Evolutionary conservation across 2,888 invertebrate genomes (phyloP), one percentile per base, ranked within the genome.

Genomic region (Brachypalpus laphriformis): DNA sequence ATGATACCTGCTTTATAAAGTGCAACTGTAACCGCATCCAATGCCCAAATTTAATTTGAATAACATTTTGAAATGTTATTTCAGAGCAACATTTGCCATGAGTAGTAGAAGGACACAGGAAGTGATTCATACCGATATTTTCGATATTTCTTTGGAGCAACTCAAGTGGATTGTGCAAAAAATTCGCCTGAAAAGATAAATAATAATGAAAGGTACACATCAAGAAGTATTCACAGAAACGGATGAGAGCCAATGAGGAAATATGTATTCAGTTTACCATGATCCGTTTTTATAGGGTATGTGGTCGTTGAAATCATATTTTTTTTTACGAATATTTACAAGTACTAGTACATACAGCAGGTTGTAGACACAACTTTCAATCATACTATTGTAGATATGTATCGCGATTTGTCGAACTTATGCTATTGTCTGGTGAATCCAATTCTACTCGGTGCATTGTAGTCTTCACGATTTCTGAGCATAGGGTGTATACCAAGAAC

Each of bases 1-100:
- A 45, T 31, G 18, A 57, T 31, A n/a, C n/a, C 47, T 37, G 25
- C 2, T 25, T n/a, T 65, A 47, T 71, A 22, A 63, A 51, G 25
- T 68, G n/a, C 45, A 54, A 66, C 45, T 75, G n/a, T 28, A 37
- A 76, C 76, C 68, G 59, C 68, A 77, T 31, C 51, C 76, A 31
- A 34, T 31, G 68, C 8, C 34, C 54, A 56, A 78, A 63, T 47
- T 78, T 71, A 54, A 70, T 70, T 63, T 71, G 25, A 70, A 70
- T 63, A 18, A 56, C 34, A 47, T 78, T 18, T 70, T 49, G 14
- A 25, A 31, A 56, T 51, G 8, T 49, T 28, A 66, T 59, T 57
- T 54, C 42, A 49, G 22, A 8, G 31, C 16, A n/a, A 57, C 25
- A 65, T 49, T 34, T 31, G n/a, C 65, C 22, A 20, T 5, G 7